Evolutionary conservation across 2,113 vertebrate genomes (phyloP).

Genomic region (Tylochromis polylepis): DNA sequence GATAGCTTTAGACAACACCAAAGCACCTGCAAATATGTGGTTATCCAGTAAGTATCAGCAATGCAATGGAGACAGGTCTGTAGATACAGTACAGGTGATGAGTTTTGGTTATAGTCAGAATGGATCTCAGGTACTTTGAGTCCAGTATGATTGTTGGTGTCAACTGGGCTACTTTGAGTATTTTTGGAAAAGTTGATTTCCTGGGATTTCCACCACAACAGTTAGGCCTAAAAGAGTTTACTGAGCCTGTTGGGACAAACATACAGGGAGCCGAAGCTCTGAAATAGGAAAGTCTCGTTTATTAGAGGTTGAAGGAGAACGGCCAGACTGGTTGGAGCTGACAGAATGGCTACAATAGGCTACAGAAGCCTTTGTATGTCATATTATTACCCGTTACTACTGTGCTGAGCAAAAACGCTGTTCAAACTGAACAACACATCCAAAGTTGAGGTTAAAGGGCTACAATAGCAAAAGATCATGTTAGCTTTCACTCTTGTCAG

Average conservation of each 20-base stretch:
- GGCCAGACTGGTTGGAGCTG: neutral
- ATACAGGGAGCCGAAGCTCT: neutral
- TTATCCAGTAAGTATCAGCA: neutral
- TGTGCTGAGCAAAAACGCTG: neutral
- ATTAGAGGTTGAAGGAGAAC: neutral
- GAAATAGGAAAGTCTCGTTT: rapidly evolving
- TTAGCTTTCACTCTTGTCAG: neutral
- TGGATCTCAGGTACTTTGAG: neutral
- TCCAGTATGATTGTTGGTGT: neutral
- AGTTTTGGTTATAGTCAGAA: neutral
- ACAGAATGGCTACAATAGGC: neutral
- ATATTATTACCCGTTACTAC: neutral
- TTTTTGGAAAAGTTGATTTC: neutral
- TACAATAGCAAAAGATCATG: neutral
- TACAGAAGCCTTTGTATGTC: neutral
- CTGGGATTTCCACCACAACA: neutral
- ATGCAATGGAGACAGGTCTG: neutral
- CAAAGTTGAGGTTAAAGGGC: neutral
- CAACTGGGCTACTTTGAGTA: neutral
- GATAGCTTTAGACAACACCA: neutral
- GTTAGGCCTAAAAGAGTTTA: neutral
- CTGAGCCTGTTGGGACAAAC: neutral
- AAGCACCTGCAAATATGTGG: neutral
- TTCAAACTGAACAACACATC: neutral
- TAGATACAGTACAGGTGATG: neutral